Base-by-base conservation (phyloP, 2,797 vertebrate genomes). In the Tarsius wallacei region DNA sequence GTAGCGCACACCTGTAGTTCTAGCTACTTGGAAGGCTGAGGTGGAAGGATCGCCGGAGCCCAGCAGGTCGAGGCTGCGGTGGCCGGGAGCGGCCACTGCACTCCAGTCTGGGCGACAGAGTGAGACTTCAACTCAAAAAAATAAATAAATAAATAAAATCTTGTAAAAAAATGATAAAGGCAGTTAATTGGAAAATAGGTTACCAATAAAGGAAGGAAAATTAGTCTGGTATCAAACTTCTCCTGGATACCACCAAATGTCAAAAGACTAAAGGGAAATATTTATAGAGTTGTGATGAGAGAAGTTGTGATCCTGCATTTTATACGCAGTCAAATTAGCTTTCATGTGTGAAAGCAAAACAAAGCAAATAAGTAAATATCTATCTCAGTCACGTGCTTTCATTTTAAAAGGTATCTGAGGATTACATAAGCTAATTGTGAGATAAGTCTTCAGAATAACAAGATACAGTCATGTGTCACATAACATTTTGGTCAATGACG, bases 201-300 rank as follows among this genome's bases (percentile, higher is more conserved):
- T 33, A 88, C 51, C 33, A 80, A 28, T n/a, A 89, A 91, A 76
- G 55, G 24, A 36, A 81, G 17, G 28, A 87, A 96, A 82, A 42
- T 51, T 26, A 82, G 28, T 13, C 2, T 21, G 70, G 12, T 42
- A 53, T 59, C 59, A 89, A 81, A 64, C 19, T 59, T 87, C 15
- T 71, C 33, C 33, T 24, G 9, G 22, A 2, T 31, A 76, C 33
- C 33, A 93, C 17, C 9, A 76, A 47, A 55, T 68, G 42, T 2
- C 28, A 81, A 73, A 47, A n/a, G 7, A 49, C 2, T 86, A 55
- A 3, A 70, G 0, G 81, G 47, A 90, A 78, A 55, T 31, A 83
- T 33, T 49, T 61, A 63, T 15, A 70, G 17, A 28, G 51, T 24
- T 71, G 9, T 59, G 16, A 66, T 42, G 13, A 17, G 42, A 26